Percentiles rank a stretch among this genome's conserved stretches.
These are phyloP conservation scores for Cygnus atratus DNA, from an alignment of 2,113 vertebrate species.

Conservation along the genomic window DNA sequence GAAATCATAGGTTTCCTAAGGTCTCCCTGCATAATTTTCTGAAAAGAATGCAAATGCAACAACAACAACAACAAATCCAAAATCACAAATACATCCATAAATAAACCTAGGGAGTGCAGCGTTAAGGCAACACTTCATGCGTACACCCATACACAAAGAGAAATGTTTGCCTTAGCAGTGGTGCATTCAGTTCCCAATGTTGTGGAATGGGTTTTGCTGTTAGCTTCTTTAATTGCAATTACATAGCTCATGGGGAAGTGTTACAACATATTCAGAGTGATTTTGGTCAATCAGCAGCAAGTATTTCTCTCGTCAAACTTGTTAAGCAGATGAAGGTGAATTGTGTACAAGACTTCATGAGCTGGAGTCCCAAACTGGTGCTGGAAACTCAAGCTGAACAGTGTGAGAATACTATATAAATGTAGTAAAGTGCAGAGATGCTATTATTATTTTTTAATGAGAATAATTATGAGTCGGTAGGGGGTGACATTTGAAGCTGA, in stretches of 20 bases:
- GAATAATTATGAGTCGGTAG: background rate
- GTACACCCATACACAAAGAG: accelerated
- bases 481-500: background rate
- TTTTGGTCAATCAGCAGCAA: background rate
- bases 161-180: background rate
- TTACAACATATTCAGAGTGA: background rate
- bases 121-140: background rate
- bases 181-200: background rate
- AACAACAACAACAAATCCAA: background rate
- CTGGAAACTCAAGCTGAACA: background rate
- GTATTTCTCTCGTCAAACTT: background rate
- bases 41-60: background rate
- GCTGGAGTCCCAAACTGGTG: background rate
- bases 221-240: background rate
- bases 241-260: background rate
- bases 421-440: background rate
- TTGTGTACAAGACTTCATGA: background rate
- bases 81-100: background rate
- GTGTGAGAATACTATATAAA: background rate
- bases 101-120: background rate
- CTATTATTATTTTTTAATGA: background rate
- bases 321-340: background rate
- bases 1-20: background rate
- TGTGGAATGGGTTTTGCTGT: background rate
- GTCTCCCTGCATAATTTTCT: background rate